phyloP scores from a whole-genome alignment of 1,140 invertebrate genomes.

The Drosophila persimilis region DNA sequence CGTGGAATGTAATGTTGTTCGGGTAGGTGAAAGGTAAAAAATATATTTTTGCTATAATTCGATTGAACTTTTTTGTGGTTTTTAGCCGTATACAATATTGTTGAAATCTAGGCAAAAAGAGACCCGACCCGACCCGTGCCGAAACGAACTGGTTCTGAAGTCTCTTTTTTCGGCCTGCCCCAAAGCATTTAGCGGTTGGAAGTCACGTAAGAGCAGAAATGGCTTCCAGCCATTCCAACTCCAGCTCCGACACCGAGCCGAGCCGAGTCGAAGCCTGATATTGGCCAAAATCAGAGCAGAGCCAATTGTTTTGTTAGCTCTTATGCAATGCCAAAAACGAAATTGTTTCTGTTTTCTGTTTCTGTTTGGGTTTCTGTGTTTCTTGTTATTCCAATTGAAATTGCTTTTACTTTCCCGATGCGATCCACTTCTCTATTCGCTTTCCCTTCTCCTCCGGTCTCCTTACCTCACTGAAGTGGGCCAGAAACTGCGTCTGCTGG shows the following conservation, averaged over 20 bases:
- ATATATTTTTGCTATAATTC: slow-evolving; percentile 24
- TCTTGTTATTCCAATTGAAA: slow-evolving; percentile 52
- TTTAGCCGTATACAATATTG: background rate
- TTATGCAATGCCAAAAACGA: slow-evolving; percentile 58
- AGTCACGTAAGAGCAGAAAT: slow-evolving; percentile 47
- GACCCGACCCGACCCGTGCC: slow-evolving; percentile 1
- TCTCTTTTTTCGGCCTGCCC: slow-evolving; percentile 13
- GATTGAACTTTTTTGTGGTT: slow-evolving; percentile 33
- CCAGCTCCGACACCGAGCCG: slow-evolving; percentile 4
- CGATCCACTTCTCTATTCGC: slow-evolving; percentile 11
- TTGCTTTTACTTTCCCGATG: slow-evolving; percentile 27
- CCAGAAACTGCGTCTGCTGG: slow-evolving; percentile 78
- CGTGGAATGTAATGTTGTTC: slow-evolving; percentile 32
- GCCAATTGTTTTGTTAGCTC: slow-evolving; percentile 71
- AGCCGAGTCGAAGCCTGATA: slow-evolving; percentile 42
- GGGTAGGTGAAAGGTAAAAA: slow-evolving; percentile 54
- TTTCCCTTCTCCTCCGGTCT: slow-evolving; percentile 28
- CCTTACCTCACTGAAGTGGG: slow-evolving; percentile 74
- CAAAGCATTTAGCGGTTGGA: slow-evolving; percentile 56
- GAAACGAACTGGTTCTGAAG: slow-evolving; percentile 71
- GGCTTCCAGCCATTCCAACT: slow-evolving; percentile 11
- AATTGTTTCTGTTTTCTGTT: slow-evolving; percentile 46
- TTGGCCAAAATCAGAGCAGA: slow-evolving; percentile 77
- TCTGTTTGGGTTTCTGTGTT: slow-evolving; percentile 48
- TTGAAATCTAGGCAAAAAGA: background rate